Evolutionary conservation across 2,888 invertebrate species (phyloP), one percentile per base, ranked within the genome.

Genomic region (Cyclophora punctaria): DNA sequence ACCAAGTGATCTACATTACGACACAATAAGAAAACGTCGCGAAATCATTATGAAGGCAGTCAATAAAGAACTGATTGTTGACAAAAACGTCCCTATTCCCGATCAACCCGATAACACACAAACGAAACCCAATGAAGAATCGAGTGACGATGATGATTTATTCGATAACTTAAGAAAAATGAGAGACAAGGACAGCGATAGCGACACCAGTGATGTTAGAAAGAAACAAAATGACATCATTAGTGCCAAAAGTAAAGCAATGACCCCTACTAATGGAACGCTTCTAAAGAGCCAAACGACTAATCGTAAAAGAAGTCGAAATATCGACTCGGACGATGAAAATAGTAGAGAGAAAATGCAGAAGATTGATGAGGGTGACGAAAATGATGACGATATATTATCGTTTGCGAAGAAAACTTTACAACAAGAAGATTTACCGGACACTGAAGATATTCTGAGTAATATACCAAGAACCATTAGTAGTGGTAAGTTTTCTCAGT

Each of bases 1-100:
- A 67, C 95, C 97, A 0, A 90, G 91, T 50, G 84, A 87, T 64
- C 83, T 93, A 48, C 83, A 85, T 51, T 77, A 82, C 44, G 77
- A 86, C 34, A 90, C 87, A n/a, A 86, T 93, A 50, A 85, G 90
- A 56, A 90, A 89, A 66, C 85, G 90, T 34, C 84, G 89, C 48
- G 86, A 89, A 62, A 80, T 91, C 48, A 86, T 92, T 56, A 79
- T 84, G 48, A 87, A 90, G 70, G 90, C 90, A 1, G 69, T 92
- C 42, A 86, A 90, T 56, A 90, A 90, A 58, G 88, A 83, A 56
- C 77, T 89, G 49, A 75, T 83, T 47, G 58, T 83, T 44, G 78
- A 81, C 34, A 45, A 54, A 7, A 47, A 45, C 34, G n/a, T 34
- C 5, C 20, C 43, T 5, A 56, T 6, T 5, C 20, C 45, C 7